Evolutionary conservation across 2,113 vertebrate genomes (phyloP).

Genomic region (Caranx melampygus): DNA sequence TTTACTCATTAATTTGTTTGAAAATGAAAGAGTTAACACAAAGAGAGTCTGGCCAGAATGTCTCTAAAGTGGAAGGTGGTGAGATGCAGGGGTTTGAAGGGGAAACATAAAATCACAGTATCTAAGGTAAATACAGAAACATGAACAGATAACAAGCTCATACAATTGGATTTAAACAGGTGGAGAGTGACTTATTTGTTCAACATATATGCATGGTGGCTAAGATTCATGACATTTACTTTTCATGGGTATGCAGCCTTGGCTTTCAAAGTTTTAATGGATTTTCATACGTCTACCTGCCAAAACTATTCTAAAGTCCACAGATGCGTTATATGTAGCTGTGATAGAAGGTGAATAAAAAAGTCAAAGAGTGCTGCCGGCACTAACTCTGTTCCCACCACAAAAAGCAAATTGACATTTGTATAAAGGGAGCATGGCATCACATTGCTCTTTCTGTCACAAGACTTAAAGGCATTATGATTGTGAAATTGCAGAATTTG

Average conservation of each 20-base stretch:
- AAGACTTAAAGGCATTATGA: slow-evolving; percentile 21
- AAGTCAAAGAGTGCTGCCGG: slow-evolving; percentile 31
- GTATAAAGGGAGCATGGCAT: slow-evolving; percentile 5
- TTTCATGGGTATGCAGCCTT: slow-evolving; percentile 28
- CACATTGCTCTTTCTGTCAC: slow-evolving; percentile 5
- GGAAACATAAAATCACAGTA: not conserved
- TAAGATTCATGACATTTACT: slow-evolving; percentile 44
- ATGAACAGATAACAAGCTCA: slow-evolving; percentile 17
- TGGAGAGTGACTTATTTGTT: slow-evolving; percentile 32
- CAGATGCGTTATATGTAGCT: not conserved
- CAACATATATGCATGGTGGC: slow-evolving; percentile 34
- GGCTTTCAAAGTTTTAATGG: slow-evolving; percentile 46
- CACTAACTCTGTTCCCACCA: not conserved
- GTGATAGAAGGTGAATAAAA: slow-evolving; percentile 33
- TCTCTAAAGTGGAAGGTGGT: too few species aligned
- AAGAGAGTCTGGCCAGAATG: too few species aligned
- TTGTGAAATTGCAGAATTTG: slow-evolving; percentile 20
- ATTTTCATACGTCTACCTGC: slow-evolving; percentile 49
- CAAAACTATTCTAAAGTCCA: slow-evolving; percentile 26
- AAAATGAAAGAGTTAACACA: too few species aligned
- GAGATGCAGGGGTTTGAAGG: not conserved
- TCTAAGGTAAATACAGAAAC: slow-evolving; percentile 4
- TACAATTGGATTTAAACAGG: slow-evolving; percentile 35
- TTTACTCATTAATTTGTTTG: too few species aligned
- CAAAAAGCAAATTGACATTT: slow-evolving; percentile 46